Conservation (phyloP, 1,140 invertebrate genomes). For the Acromyrmex echinatior region DNA sequence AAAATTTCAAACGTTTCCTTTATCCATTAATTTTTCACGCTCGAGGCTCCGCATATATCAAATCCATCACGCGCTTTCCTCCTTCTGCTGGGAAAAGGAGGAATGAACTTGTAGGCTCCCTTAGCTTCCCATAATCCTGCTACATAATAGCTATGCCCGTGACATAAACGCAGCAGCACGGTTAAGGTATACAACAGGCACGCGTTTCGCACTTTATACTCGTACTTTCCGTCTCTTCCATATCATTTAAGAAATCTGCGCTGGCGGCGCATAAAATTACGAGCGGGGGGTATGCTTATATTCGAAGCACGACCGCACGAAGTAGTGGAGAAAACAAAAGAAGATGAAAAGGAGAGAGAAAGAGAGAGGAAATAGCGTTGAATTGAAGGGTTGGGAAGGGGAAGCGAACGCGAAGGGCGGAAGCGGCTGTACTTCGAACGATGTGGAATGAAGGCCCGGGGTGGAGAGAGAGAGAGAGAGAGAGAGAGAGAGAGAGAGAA, state of each 20-base stretch:
- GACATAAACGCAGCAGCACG: constrained; percentile 57
- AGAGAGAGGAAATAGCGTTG: constrained; percentile 3
- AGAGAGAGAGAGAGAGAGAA: constrained; percentile 49
- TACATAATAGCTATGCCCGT: constrained; percentile 46
- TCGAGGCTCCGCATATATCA: constrained; percentile 28
- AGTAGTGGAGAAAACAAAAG: background rate
- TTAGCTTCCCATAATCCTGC: constrained; percentile 27
- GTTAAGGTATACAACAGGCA: constrained; percentile 51
- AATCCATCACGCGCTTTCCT: constrained; percentile 39
- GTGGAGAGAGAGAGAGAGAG: constrained; percentile 49
- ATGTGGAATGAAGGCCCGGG: constrained; percentile 45
- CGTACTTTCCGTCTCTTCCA: constrained; percentile 56
- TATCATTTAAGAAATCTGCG: constrained; percentile 56
- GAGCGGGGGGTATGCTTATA: constrained; percentile 48
- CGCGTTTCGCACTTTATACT: constrained; percentile 62
- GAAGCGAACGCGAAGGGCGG: constrained; percentile 37
- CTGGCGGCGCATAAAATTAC: constrained; percentile 60
- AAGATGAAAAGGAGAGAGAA: background rate
- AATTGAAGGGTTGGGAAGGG: background rate
- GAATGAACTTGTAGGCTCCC: constrained; percentile 1
- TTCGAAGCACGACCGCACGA: constrained; percentile 36
- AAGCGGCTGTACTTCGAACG: constrained; percentile 62
- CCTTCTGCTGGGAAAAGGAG: constrained; percentile 26
- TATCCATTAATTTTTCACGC: constrained; percentile 56
- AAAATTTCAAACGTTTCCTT: constrained; percentile 33